Conservation (phyloP, 2,113 vertebrate genomes). For the Phoenicopterus ruber region DNA sequence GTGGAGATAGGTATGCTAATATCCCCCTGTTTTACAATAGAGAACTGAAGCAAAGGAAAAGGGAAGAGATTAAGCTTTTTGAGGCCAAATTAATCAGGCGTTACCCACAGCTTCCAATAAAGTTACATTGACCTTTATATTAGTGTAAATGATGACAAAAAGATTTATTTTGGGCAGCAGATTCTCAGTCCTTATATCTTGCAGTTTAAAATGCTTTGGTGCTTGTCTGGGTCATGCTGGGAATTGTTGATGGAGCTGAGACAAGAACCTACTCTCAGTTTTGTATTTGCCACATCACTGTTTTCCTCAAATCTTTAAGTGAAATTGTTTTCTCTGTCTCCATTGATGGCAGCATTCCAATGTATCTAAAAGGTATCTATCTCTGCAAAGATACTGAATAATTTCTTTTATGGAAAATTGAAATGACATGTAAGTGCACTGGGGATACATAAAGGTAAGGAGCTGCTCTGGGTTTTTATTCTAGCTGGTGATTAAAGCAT, state of each 20-base stretch:
- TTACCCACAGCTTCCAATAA: not conserved
- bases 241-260: not conserved
- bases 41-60: slow-evolving; percentile 4
- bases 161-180: not conserved
- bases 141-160: not conserved
- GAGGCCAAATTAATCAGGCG: not conserved
- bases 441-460: not conserved
- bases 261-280: not conserved
- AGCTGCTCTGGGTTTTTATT: not conserved
- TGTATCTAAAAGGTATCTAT: not conserved
- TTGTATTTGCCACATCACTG: not conserved
- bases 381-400: not conserved
- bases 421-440: not conserved
- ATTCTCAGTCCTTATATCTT: not conserved
- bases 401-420: not conserved
- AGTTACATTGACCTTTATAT: not conserved
- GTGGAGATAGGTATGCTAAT: slow-evolving; percentile 6
- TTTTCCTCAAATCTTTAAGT: not conserved
- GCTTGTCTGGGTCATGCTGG: not conserved
- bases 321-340: not conserved
- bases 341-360: not conserved
- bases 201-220: not conserved
- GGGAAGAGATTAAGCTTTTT: not conserved
- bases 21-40: slow-evolving; percentile 4
- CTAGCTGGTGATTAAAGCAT: not conserved